Conservation (phyloP, 64 coral and sea anemone species). For the Stylophora pistillata region DNA sequence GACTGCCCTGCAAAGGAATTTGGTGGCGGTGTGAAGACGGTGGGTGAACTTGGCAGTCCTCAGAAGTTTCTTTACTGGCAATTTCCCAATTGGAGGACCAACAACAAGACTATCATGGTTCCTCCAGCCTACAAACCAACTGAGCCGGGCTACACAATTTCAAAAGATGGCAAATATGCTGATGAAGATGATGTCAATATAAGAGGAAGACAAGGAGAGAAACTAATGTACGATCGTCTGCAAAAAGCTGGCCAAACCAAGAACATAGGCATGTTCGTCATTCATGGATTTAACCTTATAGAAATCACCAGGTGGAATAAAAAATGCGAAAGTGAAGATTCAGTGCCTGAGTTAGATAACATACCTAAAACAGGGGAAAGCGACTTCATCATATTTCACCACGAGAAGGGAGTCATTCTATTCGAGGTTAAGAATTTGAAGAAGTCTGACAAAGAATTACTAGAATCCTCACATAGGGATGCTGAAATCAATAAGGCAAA, state of each 20-base stretch:
- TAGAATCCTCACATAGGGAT: background rate
- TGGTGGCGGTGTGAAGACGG: background rate
- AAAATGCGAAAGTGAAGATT: background rate
- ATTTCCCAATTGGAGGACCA: slow-evolving; percentile 50
- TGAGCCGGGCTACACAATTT: background rate
- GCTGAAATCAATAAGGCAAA: slow-evolving; percentile 6
- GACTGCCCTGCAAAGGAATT: background rate
- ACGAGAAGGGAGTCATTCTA: slow-evolving; percentile 45
- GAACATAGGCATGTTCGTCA: slow-evolving; percentile 51
- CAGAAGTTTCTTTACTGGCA: slow-evolving; percentile 42
- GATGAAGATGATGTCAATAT: slow-evolving; percentile 26
- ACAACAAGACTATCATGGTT: slow-evolving; percentile 57
- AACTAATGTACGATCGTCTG: slow-evolving; percentile 28
- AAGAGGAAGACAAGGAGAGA: slow-evolving; percentile 48
- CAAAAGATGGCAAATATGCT: slow-evolving; percentile 29
- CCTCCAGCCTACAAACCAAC: slow-evolving; percentile 34
- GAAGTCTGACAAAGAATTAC: background rate
- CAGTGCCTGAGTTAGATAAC: background rate
- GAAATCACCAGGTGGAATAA: slow-evolving; percentile 31
- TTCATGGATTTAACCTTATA: slow-evolving; percentile 43
- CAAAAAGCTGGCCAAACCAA: slow-evolving; percentile 17
- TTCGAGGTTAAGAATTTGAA: slow-evolving; percentile 54
- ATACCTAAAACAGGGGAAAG: background rate
- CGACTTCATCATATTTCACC: slow-evolving; percentile 63
- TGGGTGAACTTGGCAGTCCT: slow-evolving; percentile 23